Evolutionary conservation across 64 coral and sea anemone species (phyloP).

Genomic region (Pocillopora damicornis): DNA sequence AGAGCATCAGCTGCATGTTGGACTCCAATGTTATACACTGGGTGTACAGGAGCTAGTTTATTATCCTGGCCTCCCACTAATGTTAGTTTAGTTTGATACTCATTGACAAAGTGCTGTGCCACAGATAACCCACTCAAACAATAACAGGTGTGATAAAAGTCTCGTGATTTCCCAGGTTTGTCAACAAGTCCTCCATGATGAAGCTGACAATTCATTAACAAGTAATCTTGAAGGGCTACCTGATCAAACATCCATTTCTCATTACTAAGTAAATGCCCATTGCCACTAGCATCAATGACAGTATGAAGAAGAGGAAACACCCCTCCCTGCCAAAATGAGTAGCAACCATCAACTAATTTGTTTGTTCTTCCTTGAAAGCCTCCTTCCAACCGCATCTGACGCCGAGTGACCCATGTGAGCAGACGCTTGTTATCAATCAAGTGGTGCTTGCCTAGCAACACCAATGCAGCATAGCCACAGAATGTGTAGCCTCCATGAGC

Average conservation of each 20-base stretch:
- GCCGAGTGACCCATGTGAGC: conserved; percentile 65
- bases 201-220: conserved; percentile 90
- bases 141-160: conserved; percentile 98
- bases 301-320: conserved; percentile 92
- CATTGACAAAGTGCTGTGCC: conserved; percentile 86
- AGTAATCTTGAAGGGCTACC: conserved; percentile 80
- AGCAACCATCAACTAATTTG: conserved; percentile 99
- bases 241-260: conserved; percentile 99
- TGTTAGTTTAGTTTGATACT: conserved; percentile 57
- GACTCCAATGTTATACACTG: conserved; percentile 87
- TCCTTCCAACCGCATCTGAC: conserved; percentile 95
- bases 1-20: conserved; percentile 72
- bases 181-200: conserved; percentile 88
- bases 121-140: conserved; percentile 94
- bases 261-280: conserved; percentile 52
- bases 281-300: conserved; percentile 51
- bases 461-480: conserved; percentile 87
- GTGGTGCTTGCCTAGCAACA: conserved; percentile 77
- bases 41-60: conserved; percentile 73
- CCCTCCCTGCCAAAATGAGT: conserved; percentile 98
- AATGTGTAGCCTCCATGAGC: conserved; percentile 99
- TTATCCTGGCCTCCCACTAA: conserved; percentile 73
- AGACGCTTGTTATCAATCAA: conserved; percentile 68
- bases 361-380: conserved; percentile 98
- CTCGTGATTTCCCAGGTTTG: conserved; percentile 95